Percentiles rank a stretch among this genome's conserved stretches.
These are phyloP conservation scores for Piezodorus guildinii DNA, from an alignment of 1,140 invertebrate species.

Conservation along the genomic window DNA sequence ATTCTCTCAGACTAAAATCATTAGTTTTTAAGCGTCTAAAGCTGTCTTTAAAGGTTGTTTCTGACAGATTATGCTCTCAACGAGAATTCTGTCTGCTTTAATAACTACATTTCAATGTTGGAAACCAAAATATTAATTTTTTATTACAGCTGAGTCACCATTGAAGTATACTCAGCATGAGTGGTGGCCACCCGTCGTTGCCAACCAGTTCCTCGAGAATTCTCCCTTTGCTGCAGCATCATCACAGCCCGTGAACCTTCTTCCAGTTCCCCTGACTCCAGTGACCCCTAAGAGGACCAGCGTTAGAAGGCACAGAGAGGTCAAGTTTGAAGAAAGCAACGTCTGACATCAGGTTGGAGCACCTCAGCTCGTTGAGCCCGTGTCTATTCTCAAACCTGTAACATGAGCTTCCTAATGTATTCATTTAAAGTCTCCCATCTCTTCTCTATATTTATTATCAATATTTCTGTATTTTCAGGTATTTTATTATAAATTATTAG, in stretches of 20 bases:
- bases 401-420: constrained; percentile 6
- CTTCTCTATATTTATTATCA: no score
- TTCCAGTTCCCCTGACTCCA: constrained; percentile 29
- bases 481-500: no score
- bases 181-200: constrained; percentile 47
- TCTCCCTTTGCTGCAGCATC: constrained; percentile 40
- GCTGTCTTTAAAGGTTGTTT: no score
- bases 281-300: constrained; percentile 33
- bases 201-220: constrained; percentile 47
- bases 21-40: no score
- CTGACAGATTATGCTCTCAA: no score
- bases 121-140: no score
- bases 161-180: constrained; percentile 34
- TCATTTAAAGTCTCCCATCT: background rate
- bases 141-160: constrained; percentile 33
- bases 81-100: no score
- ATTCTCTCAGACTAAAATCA: no score
- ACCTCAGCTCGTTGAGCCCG: constrained; percentile 4
- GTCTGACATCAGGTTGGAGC: constrained; percentile 26
- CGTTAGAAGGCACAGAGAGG: constrained; percentile 38
- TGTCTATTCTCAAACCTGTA: constrained; percentile 9
- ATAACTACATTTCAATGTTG: no score
- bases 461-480: no score
- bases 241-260: constrained; percentile 19
- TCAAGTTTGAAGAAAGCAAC: constrained; percentile 41